Percentiles rank a stretch among this genome's conserved stretches.
Conservation (phyloP, 2,113 vertebrate genomes). For the Piprites chloris region DNA sequence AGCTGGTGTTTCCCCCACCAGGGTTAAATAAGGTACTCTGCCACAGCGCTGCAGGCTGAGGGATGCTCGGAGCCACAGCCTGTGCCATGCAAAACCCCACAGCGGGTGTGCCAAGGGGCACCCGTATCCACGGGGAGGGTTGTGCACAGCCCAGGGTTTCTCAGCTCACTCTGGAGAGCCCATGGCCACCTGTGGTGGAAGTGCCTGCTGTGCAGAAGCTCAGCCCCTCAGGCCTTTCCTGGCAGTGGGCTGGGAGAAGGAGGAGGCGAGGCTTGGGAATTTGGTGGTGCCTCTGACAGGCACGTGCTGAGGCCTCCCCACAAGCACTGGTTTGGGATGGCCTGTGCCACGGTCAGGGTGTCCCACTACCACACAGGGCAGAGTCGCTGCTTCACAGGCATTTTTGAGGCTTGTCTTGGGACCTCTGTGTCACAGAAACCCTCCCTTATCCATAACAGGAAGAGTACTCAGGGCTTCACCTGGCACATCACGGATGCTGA, state of each 20-base stretch:
- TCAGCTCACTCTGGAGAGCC: rapidly evolving
- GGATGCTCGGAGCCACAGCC: rapidly evolving
- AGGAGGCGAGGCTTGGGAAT: rapidly evolving
- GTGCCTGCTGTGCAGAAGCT: not conserved
- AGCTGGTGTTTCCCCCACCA: constrained; percentile 13
- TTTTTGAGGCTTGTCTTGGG: not conserved
- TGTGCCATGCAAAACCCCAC: rapidly evolving
- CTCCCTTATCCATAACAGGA: not conserved
- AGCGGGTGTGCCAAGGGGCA: rapidly evolving
- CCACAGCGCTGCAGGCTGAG: rapidly evolving
- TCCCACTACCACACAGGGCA: rapidly evolving
- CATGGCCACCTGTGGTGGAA: rapidly evolving
- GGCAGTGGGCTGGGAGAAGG: rapidly evolving
- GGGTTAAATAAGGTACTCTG: constrained; percentile 57
- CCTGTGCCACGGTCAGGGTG: rapidly evolving
- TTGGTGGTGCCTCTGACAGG: not conserved
- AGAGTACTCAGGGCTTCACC: not conserved
- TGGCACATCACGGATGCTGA: not conserved
- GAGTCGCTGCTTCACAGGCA: rapidly evolving
- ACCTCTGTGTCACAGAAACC: rapidly evolving
- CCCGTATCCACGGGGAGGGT: rapidly evolving
- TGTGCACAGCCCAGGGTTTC: rapidly evolving
- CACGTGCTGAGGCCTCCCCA: not conserved
- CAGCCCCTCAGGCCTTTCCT: not conserved
- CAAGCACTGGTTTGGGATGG: rapidly evolving